Evolutionary conservation across 2,797 vertebrate genomes (phyloP).

Genomic region (Muscicapa comitata): DNA sequence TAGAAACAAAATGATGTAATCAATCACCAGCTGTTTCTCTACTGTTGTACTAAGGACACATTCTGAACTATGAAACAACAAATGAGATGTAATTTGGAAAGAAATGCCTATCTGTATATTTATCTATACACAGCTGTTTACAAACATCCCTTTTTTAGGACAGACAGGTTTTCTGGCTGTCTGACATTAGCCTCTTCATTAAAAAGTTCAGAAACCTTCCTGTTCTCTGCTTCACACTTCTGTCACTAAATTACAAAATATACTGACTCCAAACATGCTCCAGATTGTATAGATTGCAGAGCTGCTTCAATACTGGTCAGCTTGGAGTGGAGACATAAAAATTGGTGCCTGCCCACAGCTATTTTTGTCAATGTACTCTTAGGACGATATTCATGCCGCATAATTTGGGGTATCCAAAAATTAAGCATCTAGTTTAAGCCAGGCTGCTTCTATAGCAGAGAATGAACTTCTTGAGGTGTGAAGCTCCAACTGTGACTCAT

Average conservation of each 20-base stretch:
- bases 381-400: neutral
- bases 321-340: neutral
- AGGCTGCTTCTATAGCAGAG: neutral
- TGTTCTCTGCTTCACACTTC: neutral
- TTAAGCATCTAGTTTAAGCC: neutral
- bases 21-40: neutral
- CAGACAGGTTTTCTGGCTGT: neutral
- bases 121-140: neutral
- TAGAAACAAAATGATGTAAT: neutral
- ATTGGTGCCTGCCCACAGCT: neutral
- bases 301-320: neutral
- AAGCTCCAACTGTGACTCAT: neutral
- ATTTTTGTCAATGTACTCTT: neutral
- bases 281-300: neutral
- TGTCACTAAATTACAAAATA: neutral
- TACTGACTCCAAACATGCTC: neutral
- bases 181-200: neutral
- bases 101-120: neutral
- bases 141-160: neutral
- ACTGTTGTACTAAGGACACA: neutral
- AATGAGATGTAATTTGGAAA: neutral
- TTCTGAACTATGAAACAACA: neutral
- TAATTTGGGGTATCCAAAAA: neutral
- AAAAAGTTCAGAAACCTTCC: neutral
- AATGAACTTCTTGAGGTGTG: neutral